Conservation (phyloP, 2,113 vertebrate genomes). For the Bettongia penicillata region DNA sequence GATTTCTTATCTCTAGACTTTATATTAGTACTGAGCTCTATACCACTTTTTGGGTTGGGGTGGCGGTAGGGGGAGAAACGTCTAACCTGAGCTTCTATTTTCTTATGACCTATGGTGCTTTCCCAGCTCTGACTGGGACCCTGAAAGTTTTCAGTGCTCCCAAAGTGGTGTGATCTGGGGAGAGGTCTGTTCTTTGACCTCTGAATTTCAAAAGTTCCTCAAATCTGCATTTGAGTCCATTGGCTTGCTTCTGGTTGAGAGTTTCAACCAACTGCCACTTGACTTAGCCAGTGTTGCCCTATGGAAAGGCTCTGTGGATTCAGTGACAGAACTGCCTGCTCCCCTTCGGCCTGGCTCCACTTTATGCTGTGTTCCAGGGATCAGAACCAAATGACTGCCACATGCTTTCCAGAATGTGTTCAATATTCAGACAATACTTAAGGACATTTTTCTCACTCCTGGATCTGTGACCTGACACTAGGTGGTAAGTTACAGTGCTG, state of each 20-base stretch:
- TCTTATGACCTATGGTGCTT: neutral
- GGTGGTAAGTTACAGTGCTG: neutral
- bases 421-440: neutral
- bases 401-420: neutral
- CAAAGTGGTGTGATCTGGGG: neutral
- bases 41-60: neutral
- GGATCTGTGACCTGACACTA: neutral
- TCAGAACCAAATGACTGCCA: neutral
- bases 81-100: neutral
- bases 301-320: neutral
- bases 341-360: neutral
- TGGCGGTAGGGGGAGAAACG: neutral
- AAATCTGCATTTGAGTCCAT: neutral
- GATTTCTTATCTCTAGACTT: neutral
- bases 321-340: neutral
- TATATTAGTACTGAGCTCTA: neutral
- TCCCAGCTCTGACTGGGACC: too few relatives aligned
- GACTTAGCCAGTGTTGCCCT: neutral
- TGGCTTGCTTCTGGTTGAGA: neutral
- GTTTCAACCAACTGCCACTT: neutral
- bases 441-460: neutral
- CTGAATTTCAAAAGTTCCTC: neutral
- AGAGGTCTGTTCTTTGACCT: neutral
- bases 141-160: too few relatives aligned
- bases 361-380: neutral